These are phyloP conservation scores for Trypoxylon attenuatum DNA, from an alignment of 2,888 invertebrate species.

Conservation along the genomic window DNA sequence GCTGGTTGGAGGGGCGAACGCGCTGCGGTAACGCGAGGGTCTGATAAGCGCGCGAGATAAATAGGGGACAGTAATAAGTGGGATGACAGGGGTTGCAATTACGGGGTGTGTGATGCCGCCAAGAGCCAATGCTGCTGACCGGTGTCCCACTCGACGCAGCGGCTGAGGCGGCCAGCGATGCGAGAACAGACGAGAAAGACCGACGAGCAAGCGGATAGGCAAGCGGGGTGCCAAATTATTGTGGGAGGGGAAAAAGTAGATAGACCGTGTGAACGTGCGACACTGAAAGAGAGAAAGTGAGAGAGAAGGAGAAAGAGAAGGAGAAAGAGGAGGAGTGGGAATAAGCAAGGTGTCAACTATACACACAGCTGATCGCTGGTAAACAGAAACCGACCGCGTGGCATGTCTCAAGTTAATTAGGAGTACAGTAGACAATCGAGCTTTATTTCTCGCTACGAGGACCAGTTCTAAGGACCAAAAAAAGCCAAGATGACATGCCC, in stretches of 20 bases:
- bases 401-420: conserved; percentile 28
- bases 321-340: background rate
- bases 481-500: conserved; percentile 69
- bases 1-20: conserved; percentile 31
- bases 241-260: background rate
- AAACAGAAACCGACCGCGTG: conserved; percentile 37
- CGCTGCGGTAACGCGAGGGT: conserved; percentile 27
- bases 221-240: too few species aligned
- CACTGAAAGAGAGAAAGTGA: background rate
- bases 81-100: conserved; percentile 18
- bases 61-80: conserved; percentile 19
- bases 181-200: conserved; percentile 10
- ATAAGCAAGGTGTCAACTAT: conserved; percentile 7
- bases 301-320: background rate
- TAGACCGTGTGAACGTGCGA: background rate
- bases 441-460: too few species aligned
- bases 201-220: background rate
- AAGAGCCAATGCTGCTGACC: conserved; percentile 17
- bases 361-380: conserved; percentile 53
- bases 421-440: conserved; percentile 10
- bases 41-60: conserved; percentile 11
- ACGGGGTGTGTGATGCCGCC: conserved; percentile 2
- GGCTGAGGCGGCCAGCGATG: conserved; percentile 24
- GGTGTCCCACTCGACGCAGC: conserved; percentile 19
- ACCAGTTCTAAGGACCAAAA: background rate